Percentiles rank a stretch among this genome's conserved stretches.
phyloP scores from a whole-genome alignment of 2,797 vertebrate species.

The Sebastes aleutianus region DNA sequence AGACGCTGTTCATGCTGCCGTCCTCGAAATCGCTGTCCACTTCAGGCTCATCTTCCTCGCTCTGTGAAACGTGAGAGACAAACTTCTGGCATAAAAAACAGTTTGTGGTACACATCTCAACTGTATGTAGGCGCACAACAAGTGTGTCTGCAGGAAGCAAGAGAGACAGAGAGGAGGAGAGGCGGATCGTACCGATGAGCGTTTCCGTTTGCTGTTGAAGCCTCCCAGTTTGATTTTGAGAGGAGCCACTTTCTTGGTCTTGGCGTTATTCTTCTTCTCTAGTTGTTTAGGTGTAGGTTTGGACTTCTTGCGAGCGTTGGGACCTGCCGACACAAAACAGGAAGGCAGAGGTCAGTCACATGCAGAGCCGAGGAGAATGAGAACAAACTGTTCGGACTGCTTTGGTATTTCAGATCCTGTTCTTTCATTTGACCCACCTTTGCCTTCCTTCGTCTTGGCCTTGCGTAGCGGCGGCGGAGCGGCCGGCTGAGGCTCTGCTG shows the following conservation, averaged over 20 bases:
- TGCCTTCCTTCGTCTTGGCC: constrained; percentile 98
- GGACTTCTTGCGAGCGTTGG: constrained; percentile 93
- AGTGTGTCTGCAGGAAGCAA: too few species aligned
- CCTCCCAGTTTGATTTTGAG: constrained; percentile 97
- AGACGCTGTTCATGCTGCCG: constrained; percentile 94
- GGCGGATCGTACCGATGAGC: constrained; percentile 88
- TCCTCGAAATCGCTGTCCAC: constrained; percentile 97
- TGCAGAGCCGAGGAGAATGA: neutral
- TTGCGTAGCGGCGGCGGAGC: constrained; percentile 90
- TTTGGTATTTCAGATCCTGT: neutral
- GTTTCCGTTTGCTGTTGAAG: constrained; percentile 96
- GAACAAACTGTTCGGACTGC: neutral
- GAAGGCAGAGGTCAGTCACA: neutral
- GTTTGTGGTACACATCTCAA: too few species aligned
- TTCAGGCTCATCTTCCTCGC: constrained; percentile 96
- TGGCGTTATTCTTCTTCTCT: constrained; percentile 94
- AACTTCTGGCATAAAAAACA: neutral
- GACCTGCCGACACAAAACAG: constrained; percentile 77
- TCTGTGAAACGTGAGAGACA: constrained; percentile 70
- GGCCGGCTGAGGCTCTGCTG: constrained; percentile 55
- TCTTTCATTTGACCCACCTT: constrained; percentile 80
- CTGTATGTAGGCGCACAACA: neutral
- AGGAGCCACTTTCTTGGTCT: constrained; percentile 97
- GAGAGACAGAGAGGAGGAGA: neutral
- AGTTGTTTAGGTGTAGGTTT: constrained; percentile 90